These are phyloP conservation scores for Ceyx margarethae DNA, from an alignment of 2,113 vertebrate species.

Conservation along the genomic window DNA sequence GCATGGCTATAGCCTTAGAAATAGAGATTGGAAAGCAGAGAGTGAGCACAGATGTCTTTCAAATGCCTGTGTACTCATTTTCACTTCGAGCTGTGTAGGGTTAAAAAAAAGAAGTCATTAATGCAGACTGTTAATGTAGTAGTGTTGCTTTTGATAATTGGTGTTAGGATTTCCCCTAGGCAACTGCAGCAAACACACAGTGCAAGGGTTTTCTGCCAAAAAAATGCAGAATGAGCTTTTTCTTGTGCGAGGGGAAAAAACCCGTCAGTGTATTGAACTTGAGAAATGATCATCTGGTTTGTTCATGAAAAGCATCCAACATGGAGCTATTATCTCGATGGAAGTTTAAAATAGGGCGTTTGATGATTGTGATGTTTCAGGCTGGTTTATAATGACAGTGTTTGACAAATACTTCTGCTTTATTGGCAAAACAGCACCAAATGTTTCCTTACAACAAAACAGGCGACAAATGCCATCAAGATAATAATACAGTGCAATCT, in stretches of 20 bases:
- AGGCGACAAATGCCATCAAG: background rate
- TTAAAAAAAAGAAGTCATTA: background rate
- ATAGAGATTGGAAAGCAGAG: background rate
- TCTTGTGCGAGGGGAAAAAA: slow-evolving; percentile 25
- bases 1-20: background rate
- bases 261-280: slow-evolving; percentile 21
- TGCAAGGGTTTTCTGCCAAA: slow-evolving; percentile 14
- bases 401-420: slow-evolving; percentile 40
- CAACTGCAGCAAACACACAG: slow-evolving; percentile 50
- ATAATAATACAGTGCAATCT: background rate
- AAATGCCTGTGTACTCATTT: background rate
- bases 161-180: slow-evolving; percentile 60
- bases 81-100: background rate
- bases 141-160: slow-evolving; percentile 48
- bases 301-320: background rate
- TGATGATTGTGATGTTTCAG: slow-evolving; percentile 14
- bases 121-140: background rate
- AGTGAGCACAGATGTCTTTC: background rate
- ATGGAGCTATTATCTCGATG: slow-evolving; percentile 21
- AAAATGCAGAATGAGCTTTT: slow-evolving; percentile 51
- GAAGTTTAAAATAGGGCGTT: background rate
- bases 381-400: background rate
- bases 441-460: slow-evolving; percentile 7
- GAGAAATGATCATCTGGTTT: background rate
- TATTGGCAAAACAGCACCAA: slow-evolving; percentile 52